phyloP scores from a whole-genome alignment of 2,888 invertebrate species.

The Troilus luridus region DNA sequence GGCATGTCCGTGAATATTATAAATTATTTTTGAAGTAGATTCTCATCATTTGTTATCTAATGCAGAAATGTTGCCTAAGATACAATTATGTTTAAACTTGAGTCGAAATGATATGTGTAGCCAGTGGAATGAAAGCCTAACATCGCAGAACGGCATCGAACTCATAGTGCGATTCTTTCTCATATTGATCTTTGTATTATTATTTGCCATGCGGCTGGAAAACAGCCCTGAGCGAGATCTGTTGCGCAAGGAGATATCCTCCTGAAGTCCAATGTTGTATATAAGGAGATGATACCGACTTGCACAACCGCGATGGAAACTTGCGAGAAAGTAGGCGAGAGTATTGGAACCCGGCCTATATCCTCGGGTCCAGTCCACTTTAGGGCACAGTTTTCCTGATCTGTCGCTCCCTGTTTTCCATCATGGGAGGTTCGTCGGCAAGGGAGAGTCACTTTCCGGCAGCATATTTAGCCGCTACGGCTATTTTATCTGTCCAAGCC shows the following conservation, averaged over 20 bases:
- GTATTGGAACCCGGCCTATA: constrained; percentile 10
- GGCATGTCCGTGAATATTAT: too few relatives aligned
- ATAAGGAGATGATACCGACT: constrained; percentile 33
- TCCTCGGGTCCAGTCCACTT: not conserved
- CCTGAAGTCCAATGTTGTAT: not conserved
- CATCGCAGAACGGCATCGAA: too few relatives aligned
- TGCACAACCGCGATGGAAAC: constrained; percentile 37
- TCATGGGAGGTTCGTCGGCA: not conserved
- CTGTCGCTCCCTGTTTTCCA: not conserved
- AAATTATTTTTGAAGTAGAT: too few relatives aligned
- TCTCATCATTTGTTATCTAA: too few relatives aligned
- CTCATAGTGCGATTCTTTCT: too few relatives aligned
- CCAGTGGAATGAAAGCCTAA: too few relatives aligned
- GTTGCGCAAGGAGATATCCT: constrained; percentile 24
- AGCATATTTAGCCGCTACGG: too few relatives aligned
- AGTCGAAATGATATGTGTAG: too few relatives aligned
- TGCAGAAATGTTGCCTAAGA: too few relatives aligned
- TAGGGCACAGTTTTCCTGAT: not conserved
- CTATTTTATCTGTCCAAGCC: too few relatives aligned
- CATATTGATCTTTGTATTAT: not conserved
- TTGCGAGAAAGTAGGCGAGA: constrained; percentile 40
- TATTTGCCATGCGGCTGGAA: not conserved
- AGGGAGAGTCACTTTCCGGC: not conserved
- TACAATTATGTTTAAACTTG: too few relatives aligned
- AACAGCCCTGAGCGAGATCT: not conserved